Evolutionary conservation across 2,113 vertebrate species (phyloP), one percentile per base, ranked within the genome.

Genomic region (Phasianus colchicus): DNA sequence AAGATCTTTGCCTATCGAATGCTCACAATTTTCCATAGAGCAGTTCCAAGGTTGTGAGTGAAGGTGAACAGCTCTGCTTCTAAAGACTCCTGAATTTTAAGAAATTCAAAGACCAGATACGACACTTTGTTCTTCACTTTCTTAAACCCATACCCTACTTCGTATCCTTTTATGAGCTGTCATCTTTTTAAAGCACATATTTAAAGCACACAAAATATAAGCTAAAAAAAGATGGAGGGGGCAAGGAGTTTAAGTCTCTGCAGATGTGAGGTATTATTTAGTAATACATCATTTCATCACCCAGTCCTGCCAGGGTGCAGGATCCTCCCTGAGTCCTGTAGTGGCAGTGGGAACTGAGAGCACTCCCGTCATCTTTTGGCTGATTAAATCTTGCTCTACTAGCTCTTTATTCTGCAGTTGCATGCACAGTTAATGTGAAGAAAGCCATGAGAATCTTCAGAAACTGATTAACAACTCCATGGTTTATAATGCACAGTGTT

Each of bases 1-100:
- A 91, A 95, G 92, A 85, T 92, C 89, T 96, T 61, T 65, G 80
- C 83, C 96, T 94, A 91, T 93, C 88, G 83, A 89, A 88, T 10
- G 18, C 4, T 17, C n/a, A n/a, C 36, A 7, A 16, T 72, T 86
- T 93, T 96, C 93, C 58, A 32, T 5, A 92, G 90, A 95, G 95
- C 9, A 1, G 84, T 95, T 97, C 95, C 96, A 98, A 97, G 96
- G 97, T 97, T 96, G 96, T 90, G 88, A 95, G 95, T 97, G 96
- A 98, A 98, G 96, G 93, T 83, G 88, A 98, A 95, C 74, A 93
- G 96, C 94, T 91, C 91, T 94, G 71, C 96, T 97, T 97, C 96
- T 97, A 97, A 97, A 96, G 97, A 93, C 88, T 83, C 73, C 94
- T 96, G 96, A 97, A 97, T 97, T 97, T 98, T 88, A 97, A 98